Base-by-base conservation (phyloP, 2,888 invertebrate genomes). In the Drosophila rellima region DNA sequence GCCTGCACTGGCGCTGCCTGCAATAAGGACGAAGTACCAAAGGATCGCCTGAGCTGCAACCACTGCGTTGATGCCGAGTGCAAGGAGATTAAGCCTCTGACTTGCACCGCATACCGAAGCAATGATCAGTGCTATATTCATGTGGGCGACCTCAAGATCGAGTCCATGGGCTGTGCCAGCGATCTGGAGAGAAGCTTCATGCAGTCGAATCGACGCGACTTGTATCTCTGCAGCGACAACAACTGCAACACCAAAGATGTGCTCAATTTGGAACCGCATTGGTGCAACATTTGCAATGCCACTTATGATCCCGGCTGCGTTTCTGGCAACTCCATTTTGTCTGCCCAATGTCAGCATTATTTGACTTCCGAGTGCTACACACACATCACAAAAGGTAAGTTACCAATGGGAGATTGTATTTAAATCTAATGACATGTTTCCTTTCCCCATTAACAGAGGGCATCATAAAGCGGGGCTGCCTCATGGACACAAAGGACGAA, bases 161-260 rank as follows among this genome's bases (percentile, higher is more conserved):
- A 66, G 48, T 77, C 77, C 57, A 90, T 91, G 90, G 92, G 91
- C 8, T 91, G 91, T 60, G 80, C 70, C 40, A 91, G 89, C 39
- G 91, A 91, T 40, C 47, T 88, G 26, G 71, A 78, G 5, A 65
- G 54, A 1, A 39, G 63, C 0, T 78, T 76, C 35, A 29, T 90
- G 0, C 3, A 55, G 1, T 15, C 52, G 1, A 78, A 82, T 18
- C 73, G 74, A 0, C 88, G 92, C 0, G 79, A 84, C 8, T 15
- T 91, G 23, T 48, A 85, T 1, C 63, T 90, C 3, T 92, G 92
- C 74, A 74, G 74, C 11, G 82, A 73, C 2, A 69, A 86, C 3
- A 77, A 90, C 20, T 91, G 91, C 65, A 91, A 91, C 59, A 65
- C 57, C 0, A 82, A 69, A 50, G 82, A 82, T 6, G 79, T 66